Percentiles rank a stretch among this genome's conserved stretches.
phyloP scores from a whole-genome alignment of 2,113 vertebrate species.

The Colossoma macropomum region DNA sequence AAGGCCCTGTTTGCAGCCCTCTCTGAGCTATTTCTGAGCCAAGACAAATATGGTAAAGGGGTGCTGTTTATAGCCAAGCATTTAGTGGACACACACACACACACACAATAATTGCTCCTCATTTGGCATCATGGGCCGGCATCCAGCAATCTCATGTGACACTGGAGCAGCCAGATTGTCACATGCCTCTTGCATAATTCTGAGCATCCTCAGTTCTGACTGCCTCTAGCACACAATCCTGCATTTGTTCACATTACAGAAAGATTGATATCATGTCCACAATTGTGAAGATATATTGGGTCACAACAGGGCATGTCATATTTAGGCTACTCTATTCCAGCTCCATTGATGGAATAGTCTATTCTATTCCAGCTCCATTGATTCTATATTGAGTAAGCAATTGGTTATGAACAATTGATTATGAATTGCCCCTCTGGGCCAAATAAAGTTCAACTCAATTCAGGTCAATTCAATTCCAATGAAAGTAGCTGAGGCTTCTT shows the following conservation, averaged over 20 bases:
- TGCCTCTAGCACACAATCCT: not conserved
- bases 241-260: conserved; percentile 15
- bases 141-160: conserved; percentile 17
- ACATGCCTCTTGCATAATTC: conserved; percentile 41
- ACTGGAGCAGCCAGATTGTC: not conserved
- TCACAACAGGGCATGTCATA: not conserved
- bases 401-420: too few species aligned
- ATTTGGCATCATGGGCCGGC: not conserved
- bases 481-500: not conserved
- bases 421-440: too few species aligned
- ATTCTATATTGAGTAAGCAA: too few species aligned
- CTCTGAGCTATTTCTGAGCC: conserved; percentile 35
- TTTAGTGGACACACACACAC: conserved; percentile 3
- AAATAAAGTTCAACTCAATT: too few species aligned
- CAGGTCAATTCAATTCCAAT: not conserved
- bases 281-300: not conserved
- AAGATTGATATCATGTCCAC: not conserved
- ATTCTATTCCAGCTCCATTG: too few species aligned
- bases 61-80: conserved; percentile 17
- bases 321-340: too few species aligned
- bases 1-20: conserved; percentile 7
- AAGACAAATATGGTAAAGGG: conserved; percentile 37
- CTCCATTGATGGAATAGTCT: too few species aligned
- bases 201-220: conserved; percentile 29
- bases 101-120: not conserved